Base-by-base conservation (phyloP, 1,140 invertebrate genomes). In the Meloidogyne floridensis region DNA sequence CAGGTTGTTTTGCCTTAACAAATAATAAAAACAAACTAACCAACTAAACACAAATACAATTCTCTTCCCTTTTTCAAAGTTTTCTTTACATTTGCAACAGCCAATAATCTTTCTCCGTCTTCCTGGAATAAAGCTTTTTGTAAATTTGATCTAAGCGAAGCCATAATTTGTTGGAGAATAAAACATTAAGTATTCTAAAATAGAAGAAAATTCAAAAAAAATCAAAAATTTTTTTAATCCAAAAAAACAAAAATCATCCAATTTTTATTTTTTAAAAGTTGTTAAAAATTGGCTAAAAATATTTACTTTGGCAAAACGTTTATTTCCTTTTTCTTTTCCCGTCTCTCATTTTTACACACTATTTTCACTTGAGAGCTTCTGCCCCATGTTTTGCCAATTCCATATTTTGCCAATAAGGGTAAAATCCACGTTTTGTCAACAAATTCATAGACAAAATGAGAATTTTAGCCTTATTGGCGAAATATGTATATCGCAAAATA, bases 111-210 rank as follows among this genome's bases (percentile, higher is more conserved):
- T 84, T 91, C 91, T 84, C 91, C 90, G 82, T 89, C 89, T 0
- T 90, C 90, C 8, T 91, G 83, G 78, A 91, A 91, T 8, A 91
- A 81, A 53, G 91, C 87, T 76, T 90, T 89, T 83, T 91, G 91
- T 11, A 91, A 80, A 56, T 86, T 90, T 43, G 83, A 80, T 15
- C 85, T 82, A 47, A 87, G 59, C 0, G 90, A 80, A 87, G 91
- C 71, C 77, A 79, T 79, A 18, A 65, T 8, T 47, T 47, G 3
- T 6, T 65, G 5, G 10, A 7, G 10, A 65, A 65, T n/a, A 65
- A 65, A 65, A n/a, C 6, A n/a, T 13, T 6, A 65, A 65, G n/a
- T 15, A 59, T 15, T 5, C 13, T 59, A 15, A 59, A 59, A 59
- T 15, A 59, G 15, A 59, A 59, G 15, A 15, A 15, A 15, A 59